phyloP scores from a whole-genome alignment of 1,140 invertebrate species.

The Heliconius hewitsoni region DNA sequence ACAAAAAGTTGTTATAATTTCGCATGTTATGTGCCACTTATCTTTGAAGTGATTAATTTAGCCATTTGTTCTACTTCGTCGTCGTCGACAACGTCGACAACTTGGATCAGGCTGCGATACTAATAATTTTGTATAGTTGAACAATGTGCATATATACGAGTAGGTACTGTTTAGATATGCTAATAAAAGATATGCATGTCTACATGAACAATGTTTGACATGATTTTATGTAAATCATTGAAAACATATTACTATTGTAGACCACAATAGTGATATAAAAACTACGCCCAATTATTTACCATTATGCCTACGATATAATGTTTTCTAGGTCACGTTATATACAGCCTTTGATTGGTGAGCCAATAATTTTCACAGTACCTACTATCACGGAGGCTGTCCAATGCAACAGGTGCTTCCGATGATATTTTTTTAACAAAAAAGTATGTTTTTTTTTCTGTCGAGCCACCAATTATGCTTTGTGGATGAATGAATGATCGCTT shows the following conservation, averaged over 20 bases:
- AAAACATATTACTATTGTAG: not conserved
- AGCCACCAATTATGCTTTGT: not conserved
- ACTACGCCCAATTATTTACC: constrained; percentile 38
- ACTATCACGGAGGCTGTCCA: constrained; percentile 45
- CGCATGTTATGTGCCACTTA: not conserved
- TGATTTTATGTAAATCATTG: not conserved
- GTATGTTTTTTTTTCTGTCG: not conserved
- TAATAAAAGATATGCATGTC: no score
- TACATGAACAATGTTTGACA: no score
- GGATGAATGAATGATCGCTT: not conserved
- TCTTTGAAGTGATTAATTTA: not conserved
- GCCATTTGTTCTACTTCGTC: not conserved
- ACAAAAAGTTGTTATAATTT: not conserved
- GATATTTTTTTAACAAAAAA: constrained; percentile 44
- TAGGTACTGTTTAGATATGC: no score
- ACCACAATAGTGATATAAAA: constrained; percentile 30
- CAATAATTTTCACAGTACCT: constrained; percentile 45
- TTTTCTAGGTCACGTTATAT: constrained; percentile 43
- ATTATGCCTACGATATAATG: constrained; percentile 32
- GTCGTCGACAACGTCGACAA: no score
- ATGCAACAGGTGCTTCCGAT: constrained; percentile 43
- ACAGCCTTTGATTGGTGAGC: constrained; percentile 45
- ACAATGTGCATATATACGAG: no score
- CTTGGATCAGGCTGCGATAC: no score
- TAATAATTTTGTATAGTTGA: no score